A percentile compares a stretch with the other conserved stretches of the same genome.
Conservation (phyloP, 1,140 invertebrate species). For the Oscheius sp. region DNA sequence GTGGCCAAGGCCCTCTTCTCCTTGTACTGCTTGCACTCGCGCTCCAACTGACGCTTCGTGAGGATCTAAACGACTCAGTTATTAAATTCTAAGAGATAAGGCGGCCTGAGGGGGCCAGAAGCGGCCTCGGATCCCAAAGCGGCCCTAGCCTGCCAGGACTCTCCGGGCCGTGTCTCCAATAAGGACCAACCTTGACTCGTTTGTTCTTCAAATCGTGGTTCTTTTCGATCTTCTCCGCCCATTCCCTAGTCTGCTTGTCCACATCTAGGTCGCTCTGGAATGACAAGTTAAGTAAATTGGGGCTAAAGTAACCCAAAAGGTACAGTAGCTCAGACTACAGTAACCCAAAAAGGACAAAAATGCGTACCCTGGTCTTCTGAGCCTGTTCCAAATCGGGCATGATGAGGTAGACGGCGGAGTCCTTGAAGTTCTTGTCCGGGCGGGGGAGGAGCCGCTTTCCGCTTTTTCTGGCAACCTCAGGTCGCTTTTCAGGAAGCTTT, state of each 20-base stretch:
- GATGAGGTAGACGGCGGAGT: slow-evolving; percentile 37
- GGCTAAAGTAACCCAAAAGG: too few species aligned
- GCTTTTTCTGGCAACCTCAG: too few species aligned
- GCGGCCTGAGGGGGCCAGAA: too few species aligned
- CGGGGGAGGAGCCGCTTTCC: slow-evolving; percentile 30
- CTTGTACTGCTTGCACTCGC: slow-evolving; percentile 31
- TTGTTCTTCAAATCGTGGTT: slow-evolving; percentile 39
- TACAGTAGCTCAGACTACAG: too few species aligned
- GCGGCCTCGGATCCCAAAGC: too few species aligned
- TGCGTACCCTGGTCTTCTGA: slow-evolving; percentile 17
- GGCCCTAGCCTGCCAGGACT: too few species aligned
- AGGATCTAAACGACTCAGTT: slow-evolving; percentile 40
- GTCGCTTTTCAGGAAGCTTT: too few species aligned
- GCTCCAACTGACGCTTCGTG: slow-evolving; percentile 37
- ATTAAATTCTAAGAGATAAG: neutral
- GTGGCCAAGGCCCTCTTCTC: slow-evolving; percentile 29
- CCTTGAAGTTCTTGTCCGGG: slow-evolving; percentile 11
- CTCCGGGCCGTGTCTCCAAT: too few species aligned
- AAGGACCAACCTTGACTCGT: neutral
- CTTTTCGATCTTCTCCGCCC: slow-evolving; percentile 30
- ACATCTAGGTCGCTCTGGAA: slow-evolving; percentile 35
- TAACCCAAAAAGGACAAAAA: too few species aligned
- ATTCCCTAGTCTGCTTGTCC: slow-evolving; percentile 36
- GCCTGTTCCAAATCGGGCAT: slow-evolving; percentile 39
- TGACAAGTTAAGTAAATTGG: too few species aligned